Percentiles rank a stretch among this genome's conserved stretches.
These are phyloP conservation scores for Phocides pigmalion DNA, from an alignment of 1,140 invertebrate species.

Conservation along the genomic window DNA sequence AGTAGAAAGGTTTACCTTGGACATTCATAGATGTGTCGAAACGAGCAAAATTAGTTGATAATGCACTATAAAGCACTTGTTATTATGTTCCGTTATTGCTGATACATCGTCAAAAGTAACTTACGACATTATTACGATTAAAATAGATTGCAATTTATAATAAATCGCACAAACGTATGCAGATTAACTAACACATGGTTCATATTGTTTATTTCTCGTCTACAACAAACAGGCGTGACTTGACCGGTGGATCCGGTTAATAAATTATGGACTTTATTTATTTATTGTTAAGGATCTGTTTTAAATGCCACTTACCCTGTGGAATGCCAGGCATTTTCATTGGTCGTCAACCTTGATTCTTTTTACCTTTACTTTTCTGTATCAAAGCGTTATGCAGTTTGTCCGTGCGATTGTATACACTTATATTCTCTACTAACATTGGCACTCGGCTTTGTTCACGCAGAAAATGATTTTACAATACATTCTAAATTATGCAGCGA, in stretches of 20 bases:
- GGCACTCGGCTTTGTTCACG: too few relatives aligned
- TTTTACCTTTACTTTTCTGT: conserved; percentile 65
- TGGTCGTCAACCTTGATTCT: conserved; percentile 57
- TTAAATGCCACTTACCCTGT: conserved; percentile 22
- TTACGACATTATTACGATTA: conserved; percentile 2
- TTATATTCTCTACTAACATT: too few relatives aligned
- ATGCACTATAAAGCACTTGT: conserved; percentile 4
- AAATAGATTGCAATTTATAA: conserved; percentile 3
- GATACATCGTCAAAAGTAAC: background rate
- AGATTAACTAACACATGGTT: conserved; percentile 9
- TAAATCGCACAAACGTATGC: conserved; percentile 2
- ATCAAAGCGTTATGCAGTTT: conserved; percentile 34
- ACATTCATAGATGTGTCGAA: conserved; percentile 54
- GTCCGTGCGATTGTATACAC: conserved; percentile 20
- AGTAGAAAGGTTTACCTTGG: conserved; percentile 75
- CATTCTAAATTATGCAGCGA: too few relatives aligned
- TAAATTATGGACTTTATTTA: conserved; percentile 52
- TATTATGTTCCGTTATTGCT: background rate
- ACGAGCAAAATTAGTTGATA: conserved; percentile 26
- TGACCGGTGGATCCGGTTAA: conserved; percentile 9
- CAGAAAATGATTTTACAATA: too few relatives aligned
- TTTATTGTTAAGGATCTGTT: conserved; percentile 36
- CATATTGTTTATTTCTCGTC: conserved; percentile 39
- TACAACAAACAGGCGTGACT: conserved; percentile 31
- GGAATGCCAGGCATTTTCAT: conserved; percentile 58